Base-by-base conservation (phyloP, 2,797 vertebrate species). In the Macropodus opercularis region DNA sequence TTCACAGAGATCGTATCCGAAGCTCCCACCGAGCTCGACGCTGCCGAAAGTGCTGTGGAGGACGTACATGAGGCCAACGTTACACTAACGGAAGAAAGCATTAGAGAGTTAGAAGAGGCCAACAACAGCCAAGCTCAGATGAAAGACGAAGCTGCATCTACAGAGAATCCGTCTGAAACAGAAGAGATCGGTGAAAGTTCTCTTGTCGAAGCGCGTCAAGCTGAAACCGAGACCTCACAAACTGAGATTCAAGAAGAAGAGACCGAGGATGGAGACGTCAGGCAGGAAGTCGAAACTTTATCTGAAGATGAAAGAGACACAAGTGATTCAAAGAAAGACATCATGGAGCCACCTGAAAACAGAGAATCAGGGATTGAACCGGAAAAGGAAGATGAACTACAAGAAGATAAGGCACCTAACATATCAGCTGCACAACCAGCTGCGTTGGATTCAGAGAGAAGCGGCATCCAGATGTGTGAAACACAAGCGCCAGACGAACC, bases 1-100 rank as follows among this genome's bases (percentile, higher is more conserved):
- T 76, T 70, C 12, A 86, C 72, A 44, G 86, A 91, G 61, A 24
- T 76, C 14, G 55, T 75, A 34, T 68, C 79, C 39, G 84, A 87
- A 38, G 63, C 78, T 56, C 66, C 48, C 14, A 70, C 36, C 7
- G 70, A 88, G 24, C 40, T 66, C 48, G 60, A 84, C 42, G 66
- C 48, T 38, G 81, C 78, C 59, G 70, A 70, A 49, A 49, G 67
- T 26, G 17, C 40, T 58, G 51, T 29, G 43, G 81, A 87, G 72
- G 72, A 89, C 59, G 50, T 77, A 6, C 35, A 60, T 41, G 39
- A 83, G 38, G 74, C 57, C 55, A 47, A 38, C 5, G 10, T 84
- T 46, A 61, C 50, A 56, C 60, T 88, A 53, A 19, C 31, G 54
- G 53, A 68, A 23, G 48, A 60, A 17, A 57, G 9, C 5, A 2